A percentile compares a stretch with the other conserved stretches of the same genome.
Conservation (phyloP, 1,140 invertebrate genomes). For the Hylyphantes graminicola region DNA sequence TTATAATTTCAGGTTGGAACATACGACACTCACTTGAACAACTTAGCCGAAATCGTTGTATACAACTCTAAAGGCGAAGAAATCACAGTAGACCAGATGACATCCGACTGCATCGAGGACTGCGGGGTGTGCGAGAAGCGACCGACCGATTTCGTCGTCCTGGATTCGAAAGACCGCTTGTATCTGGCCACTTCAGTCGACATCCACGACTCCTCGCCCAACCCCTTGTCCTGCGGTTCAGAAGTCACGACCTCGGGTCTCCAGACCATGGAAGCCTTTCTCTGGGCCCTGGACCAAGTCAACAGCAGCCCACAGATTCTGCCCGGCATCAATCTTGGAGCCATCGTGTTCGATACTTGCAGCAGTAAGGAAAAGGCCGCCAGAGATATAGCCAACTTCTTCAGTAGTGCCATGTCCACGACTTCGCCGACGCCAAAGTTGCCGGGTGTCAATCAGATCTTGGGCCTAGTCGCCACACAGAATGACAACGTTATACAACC, state of each 20-base stretch:
- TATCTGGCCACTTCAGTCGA: slow-evolving; percentile 64
- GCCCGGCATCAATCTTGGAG: slow-evolving; percentile 64
- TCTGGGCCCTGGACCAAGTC: slow-evolving; percentile 70
- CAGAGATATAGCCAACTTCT: slow-evolving; percentile 64
- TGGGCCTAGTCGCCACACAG: slow-evolving; percentile 63
- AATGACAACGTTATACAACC: slow-evolving; percentile 56
- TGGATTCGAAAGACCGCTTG: slow-evolving; percentile 53
- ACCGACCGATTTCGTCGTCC: slow-evolving; percentile 51
- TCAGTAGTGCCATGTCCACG: slow-evolving; percentile 58
- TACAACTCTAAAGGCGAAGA: slow-evolving; percentile 66
- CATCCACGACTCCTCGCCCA: slow-evolving; percentile 62
- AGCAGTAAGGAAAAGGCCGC: slow-evolving; percentile 63
- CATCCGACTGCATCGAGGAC: slow-evolving; percentile 58
- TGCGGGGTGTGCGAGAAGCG: slow-evolving; percentile 44
- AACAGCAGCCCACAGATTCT: slow-evolving; percentile 66
- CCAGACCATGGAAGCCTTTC: slow-evolving; percentile 69
- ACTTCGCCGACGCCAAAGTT: slow-evolving; percentile 59
- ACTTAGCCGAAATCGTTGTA: slow-evolving; percentile 65
- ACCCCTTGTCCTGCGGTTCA: slow-evolving; percentile 63
- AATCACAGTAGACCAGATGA: slow-evolving; percentile 61
- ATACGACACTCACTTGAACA: slow-evolving; percentile 66
- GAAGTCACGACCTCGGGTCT: slow-evolving; percentile 61
- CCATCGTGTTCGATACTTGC: slow-evolving; percentile 66
- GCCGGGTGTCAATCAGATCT: slow-evolving; percentile 62
- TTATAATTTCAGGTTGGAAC: slow-evolving; percentile 65